Conservation (phyloP, 2,888 invertebrate species). For the Mechanitis mazaeus region DNA sequence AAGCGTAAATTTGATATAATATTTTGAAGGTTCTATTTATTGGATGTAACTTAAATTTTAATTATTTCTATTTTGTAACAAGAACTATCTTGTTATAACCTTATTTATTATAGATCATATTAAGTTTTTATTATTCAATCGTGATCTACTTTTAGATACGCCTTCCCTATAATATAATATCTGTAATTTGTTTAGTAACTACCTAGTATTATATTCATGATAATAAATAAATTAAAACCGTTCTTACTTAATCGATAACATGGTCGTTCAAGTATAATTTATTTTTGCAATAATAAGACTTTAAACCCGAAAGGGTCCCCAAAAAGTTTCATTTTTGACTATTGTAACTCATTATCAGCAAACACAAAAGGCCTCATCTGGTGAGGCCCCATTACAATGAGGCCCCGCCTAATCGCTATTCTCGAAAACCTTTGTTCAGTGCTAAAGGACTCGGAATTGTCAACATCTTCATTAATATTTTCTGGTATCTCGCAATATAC, state of each 20-base stretch:
- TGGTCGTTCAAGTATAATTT: not conserved
- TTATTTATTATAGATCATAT: not conserved
- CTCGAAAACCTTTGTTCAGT: conserved; percentile 48
- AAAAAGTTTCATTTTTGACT: conserved; percentile 48
- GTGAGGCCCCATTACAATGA: conserved; percentile 38
- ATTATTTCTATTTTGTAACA: conserved; percentile 12
- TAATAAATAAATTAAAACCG: conserved; percentile 1
- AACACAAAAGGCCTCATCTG: conserved; percentile 61
- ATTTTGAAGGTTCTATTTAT: conserved; percentile 31
- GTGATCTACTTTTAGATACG: conserved; percentile 18
- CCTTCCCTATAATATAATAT: conserved; percentile 12
- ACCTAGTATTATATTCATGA: not conserved
- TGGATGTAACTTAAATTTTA: conserved; percentile 13
- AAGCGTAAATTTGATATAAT: conserved; percentile 34
- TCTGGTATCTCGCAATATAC: conserved; percentile 34
- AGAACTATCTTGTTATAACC: too few relatives aligned
- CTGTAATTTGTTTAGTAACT: conserved; percentile 2
- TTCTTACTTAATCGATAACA: not conserved
- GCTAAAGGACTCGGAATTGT: conserved; percentile 54
- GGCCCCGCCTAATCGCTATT: conserved; percentile 40
- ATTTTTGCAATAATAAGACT: conserved; percentile 10
- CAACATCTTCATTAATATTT: conserved; percentile 67
- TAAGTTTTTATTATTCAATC: conserved; percentile 16
- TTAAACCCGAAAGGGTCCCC: conserved; percentile 30
- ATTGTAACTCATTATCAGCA: conserved; percentile 51